Evolutionary conservation across 1,140 invertebrate genomes (phyloP), one percentile per base, ranked within the genome.

Genomic region (Melitaea cinxia): DNA sequence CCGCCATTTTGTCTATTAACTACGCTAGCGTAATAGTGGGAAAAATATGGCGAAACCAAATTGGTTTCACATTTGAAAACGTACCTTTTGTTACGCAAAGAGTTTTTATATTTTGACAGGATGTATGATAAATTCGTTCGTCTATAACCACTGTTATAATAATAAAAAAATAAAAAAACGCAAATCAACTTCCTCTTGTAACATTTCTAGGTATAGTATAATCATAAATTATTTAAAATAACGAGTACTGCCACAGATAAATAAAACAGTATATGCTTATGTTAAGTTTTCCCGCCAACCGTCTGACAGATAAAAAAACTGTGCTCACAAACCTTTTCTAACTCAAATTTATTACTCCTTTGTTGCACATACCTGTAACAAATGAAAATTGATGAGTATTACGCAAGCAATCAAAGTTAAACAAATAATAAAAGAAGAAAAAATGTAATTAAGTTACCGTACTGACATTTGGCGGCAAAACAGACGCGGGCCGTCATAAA

Each of bases 1-100:
- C 50, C 75, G 77, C 80, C 83, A 82, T 83, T 77, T 82, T 83
- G 74, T 68, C 77, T 84, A 85, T 88, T 85, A 84, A 80, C 80
- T 79, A 82, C 72, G 65, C 68, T 66, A 67, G 73, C 64, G 71
- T 83, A 86, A 83, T 84, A 80, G 70, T 85, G 85, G 85, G 83
- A 88, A 88, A 87, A 84, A 65, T 77, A 73, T 78, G 77, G 66
- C 57, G 72, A 80, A 77, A 83, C 75, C 67, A 87, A 85, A 85
- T 83, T 81, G 80, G 77, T 72, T 78, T 80, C 75, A 72, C 74
- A 75, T 85, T 79, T 79, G 61, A 42, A 50, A 59, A 50, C 45
- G 9, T 26, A 19, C 23, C 49, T 62, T 59, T 62, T 57, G 65
- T 73, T 73, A 66, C 52, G 63, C 28, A 73, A 73, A 19, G 33